Evolutionary conservation across 2,797 vertebrate species (phyloP), one percentile per base, ranked within the genome.

Genomic region (Malacoraja senta): DNA sequence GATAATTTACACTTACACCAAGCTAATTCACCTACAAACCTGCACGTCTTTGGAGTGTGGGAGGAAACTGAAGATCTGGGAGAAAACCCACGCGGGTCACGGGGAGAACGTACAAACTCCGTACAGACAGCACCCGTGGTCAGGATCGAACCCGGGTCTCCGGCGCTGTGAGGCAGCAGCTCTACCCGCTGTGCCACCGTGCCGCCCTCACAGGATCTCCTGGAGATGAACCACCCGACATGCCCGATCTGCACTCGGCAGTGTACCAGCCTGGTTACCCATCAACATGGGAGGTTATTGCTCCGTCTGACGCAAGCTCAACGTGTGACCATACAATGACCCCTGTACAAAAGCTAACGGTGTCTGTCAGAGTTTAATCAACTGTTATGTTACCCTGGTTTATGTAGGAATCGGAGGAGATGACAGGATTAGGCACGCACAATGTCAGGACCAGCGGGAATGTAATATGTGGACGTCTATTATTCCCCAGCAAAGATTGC

Each of bases 351-450:
- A 92, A 92, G 76, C 90, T 92, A 44, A 53, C 74, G 71, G 53
- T 92, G 90, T 76, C 90, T 92, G 90, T 76, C 90, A 58, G 38
- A 92, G 38, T 92, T 92, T 76, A 92, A 92, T 92, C 53, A 72
- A 76, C 72, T 53, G 71, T 76, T 76, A 53, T 76, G 90, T 92
- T 92, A 76, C 24, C 58, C 68, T 76, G 76, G 90, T 92, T 92
- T 92, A 92, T 53, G 58, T 76, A 92, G 35, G 90, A 92, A 92
- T 53, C 58, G 74, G 90, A 92, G 90, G 19, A 92, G 71, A 92
- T 92, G 68, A 92, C 90, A 92, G 71, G 90, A 92, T 92, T 92
- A 92, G 38, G 38, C 71, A 15, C 71, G 72, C 2, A 53, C 2
- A 53, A 92, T 92, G 90, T 76, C 72, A 92, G 90, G 15, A 92